phyloP scores from a whole-genome alignment of 2,113 vertebrate species.

The Sphyrna mokarran region DNA sequence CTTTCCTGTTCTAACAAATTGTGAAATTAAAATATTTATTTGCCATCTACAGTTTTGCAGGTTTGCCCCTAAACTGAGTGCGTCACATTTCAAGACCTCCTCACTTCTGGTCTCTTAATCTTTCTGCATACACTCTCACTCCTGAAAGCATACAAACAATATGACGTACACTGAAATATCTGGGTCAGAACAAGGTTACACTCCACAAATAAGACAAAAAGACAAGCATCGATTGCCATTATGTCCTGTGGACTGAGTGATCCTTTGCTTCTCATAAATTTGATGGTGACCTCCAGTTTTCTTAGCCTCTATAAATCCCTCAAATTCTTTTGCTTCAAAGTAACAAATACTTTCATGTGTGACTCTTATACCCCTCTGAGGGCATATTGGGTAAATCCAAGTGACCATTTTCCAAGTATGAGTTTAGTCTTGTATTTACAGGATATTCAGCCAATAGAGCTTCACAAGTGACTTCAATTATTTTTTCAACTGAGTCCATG shows the following conservation, averaged over 20 bases:
- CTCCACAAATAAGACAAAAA: slow-evolving; percentile 1
- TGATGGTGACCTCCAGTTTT: slow-evolving; percentile 29
- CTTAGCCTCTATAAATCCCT: slow-evolving; percentile 32
- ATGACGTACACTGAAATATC: background rate
- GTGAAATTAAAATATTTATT: background rate
- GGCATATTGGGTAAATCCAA: background rate
- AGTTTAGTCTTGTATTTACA: background rate
- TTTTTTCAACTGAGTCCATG: background rate
- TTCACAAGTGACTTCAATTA: background rate
- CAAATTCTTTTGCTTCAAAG: slow-evolving; percentile 2
- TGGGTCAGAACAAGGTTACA: slow-evolving; percentile 34
- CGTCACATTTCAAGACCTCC: background rate
- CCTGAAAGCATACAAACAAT: slow-evolving; percentile 20
- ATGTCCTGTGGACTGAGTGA: background rate
- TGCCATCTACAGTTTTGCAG: background rate
- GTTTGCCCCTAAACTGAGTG: background rate
- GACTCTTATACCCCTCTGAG: background rate
- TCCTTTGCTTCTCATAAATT: slow-evolving; percentile 27
- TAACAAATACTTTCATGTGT: background rate
- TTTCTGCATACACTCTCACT: background rate
- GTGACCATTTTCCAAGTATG: background rate
- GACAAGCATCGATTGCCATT: slow-evolving; percentile 24
- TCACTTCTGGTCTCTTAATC: background rate
- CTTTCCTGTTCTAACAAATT: background rate
- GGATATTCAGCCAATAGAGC: background rate